Percentiles rank a stretch among this genome's conserved stretches.
phyloP scores from a whole-genome alignment of 2,797 vertebrate species.

The Pipistrellus pipistrellus region DNA sequence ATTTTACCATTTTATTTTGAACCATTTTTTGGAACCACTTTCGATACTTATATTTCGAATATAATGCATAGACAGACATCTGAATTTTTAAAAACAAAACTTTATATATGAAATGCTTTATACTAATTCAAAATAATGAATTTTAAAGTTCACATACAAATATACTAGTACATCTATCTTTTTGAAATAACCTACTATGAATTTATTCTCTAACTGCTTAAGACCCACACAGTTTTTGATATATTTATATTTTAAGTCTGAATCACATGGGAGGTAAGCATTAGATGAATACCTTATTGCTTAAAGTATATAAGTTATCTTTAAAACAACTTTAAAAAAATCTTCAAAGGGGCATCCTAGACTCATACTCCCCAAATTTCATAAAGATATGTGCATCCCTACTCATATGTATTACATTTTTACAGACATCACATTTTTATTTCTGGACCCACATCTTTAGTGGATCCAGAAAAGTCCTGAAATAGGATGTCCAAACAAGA shows the following conservation, averaged over 20 bases:
- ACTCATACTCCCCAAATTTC: not conserved
- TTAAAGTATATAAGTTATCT: not conserved
- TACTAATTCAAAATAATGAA: constrained; percentile 42
- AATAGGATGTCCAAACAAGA: constrained; percentile 1
- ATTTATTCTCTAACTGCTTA: not conserved
- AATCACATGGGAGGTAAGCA: not conserved
- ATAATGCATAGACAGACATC: not conserved
- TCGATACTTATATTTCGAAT: not conserved
- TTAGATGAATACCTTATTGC: not conserved
- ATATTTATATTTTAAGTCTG: constrained; percentile 14
- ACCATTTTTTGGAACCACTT: constrained; percentile 20
- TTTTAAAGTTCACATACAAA: not conserved
- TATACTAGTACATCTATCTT: not conserved
- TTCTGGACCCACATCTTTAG: not conserved
- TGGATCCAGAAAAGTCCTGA: not conserved
- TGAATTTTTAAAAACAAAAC: constrained; percentile 38
- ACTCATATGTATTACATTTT: not conserved
- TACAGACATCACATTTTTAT: not conserved
- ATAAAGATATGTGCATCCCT: constrained; percentile 12
- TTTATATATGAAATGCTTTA: constrained; percentile 19
- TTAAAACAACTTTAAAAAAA: constrained; percentile 46
- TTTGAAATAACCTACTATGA: not conserved
- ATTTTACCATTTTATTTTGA: constrained; percentile 44
- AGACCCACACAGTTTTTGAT: not conserved
- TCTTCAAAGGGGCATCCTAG: not conserved